Evolutionary conservation across 2,888 invertebrate genomes (phyloP), one percentile per base, ranked within the genome.

Genomic region (Tachina lurida): DNA sequence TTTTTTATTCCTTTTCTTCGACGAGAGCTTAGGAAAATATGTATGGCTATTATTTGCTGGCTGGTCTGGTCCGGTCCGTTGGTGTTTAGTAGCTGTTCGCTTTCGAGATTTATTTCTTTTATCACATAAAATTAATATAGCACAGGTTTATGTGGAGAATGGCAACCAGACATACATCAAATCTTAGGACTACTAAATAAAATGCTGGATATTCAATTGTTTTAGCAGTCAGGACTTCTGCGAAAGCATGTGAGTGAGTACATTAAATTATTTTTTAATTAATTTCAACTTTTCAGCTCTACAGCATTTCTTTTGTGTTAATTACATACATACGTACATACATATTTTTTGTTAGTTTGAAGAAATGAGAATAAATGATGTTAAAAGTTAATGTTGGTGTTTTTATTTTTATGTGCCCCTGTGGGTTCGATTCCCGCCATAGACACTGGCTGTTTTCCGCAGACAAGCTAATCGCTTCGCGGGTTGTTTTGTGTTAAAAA

Each of bases 91-190:
- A 65, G 77, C 77, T 52, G 81, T 81, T 76, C 63, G 70, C 17
- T 86, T 75, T 73, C 81, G 77, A 70, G 78, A 60, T 86, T 83
- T 76, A 52, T 52, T 78, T 80, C n/a, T 56, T 83, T 86, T 77
- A 52, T 58, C 56, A 60, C 77, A 77, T 22, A 76, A 78, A 49
- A 65, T 78, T 77, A 77, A 71, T 86, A 79, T 80, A 86, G 77
- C 67, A 67, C 79, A 86, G 86, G 86, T 86, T 84, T 56, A 75
- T 45, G 19, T 45, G 60, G 70, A 63, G 49, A 43, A 22, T 52
- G 41, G 17, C 31, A 47, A 31, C 19, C 12, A 43, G 63, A 39
- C 7, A 7, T 10, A 60, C 31, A 15, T 45, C 43, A 39, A 12
- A 67, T 22, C 13, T 39, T 43, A 10, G 65, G 47, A 62, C 31